Evolutionary conservation across 2,797 vertebrate species (phyloP), one percentile per base, ranked within the genome.

Genomic region (Leptodactylus fallax): DNA sequence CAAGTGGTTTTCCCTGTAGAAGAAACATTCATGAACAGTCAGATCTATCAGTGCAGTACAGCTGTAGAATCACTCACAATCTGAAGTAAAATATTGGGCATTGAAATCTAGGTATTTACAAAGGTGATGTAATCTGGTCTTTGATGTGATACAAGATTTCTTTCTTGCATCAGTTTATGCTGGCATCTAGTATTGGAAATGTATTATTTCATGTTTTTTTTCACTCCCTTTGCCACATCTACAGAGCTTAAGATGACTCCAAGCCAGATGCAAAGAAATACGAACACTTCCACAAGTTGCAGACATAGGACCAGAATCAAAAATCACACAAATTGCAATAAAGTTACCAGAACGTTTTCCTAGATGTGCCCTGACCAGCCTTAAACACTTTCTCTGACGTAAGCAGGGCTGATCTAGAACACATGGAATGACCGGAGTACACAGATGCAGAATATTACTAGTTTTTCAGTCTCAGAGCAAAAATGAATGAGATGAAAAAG

Each of bases 141-240:
- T 78, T 80, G 55, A 88, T 79, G 72, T 85, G 23, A 88, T 85
- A 83, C 83, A 85, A 87, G n/a, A 67, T 55, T 17, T 83, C 69
- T 45, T 79, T 83, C 80, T 74, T 81, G 83, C 84, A 77, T 82
- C 49, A 74, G 27, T 77, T 65, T 56, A 19, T 65, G 49, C 82
- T 80, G 77, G 47, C 83, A 89, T 65, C n/a, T 13, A 55, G 21
- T 60, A 63, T 55, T 25, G 51, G 79, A 89, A 86, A 83, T 45
- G 9, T 72, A 81, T 61, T 13, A 56, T 85, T 63, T 55, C 8
- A 23, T 83, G 16, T 78, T 67, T 79, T 72, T 84, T 74, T 65
- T 51, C 19, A 27, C 65, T 84, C 19, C 25, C 55, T 61, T 60
- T 78, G 87, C 79, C 83, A 89, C 87, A 89, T 85, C 84, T 82